These are phyloP conservation scores for Portevinia maculata DNA, from an alignment of 2,888 invertebrate species.

Conservation along the genomic window DNA sequence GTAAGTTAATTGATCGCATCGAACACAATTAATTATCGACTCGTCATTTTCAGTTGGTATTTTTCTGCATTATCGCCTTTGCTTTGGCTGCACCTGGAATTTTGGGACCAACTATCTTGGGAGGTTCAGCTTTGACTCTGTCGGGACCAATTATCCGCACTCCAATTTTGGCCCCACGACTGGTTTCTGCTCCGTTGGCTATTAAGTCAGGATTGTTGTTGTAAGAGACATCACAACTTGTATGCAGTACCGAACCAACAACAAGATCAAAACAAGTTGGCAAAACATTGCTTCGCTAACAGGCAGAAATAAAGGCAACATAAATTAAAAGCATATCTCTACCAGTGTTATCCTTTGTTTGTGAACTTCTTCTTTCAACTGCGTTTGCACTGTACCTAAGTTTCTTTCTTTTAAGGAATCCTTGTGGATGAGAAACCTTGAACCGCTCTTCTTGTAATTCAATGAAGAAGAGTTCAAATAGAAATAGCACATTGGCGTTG, in stretches of 20 bases:
- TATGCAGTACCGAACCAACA: not conserved
- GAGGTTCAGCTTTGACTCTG: conserved; percentile 34
- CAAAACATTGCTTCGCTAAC: conserved; percentile 37
- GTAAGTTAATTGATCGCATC: conserved; percentile 70
- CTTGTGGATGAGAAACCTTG: no score
- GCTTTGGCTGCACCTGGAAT: conserved; percentile 57
- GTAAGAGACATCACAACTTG: not conserved
- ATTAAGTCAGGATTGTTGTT: conserved; percentile 52
- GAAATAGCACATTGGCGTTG: no score
- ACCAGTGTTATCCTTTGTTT: not conserved
- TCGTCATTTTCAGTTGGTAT: conserved; percentile 83
- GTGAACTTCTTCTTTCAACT: not conserved
- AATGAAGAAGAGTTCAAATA: no score
- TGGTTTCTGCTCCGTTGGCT: conserved; percentile 36
- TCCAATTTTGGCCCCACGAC: conserved; percentile 52
- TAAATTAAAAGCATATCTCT: conserved; percentile 16
- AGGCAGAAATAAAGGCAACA: conserved; percentile 59
- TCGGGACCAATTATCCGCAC: conserved; percentile 52
- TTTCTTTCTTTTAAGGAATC: no score
- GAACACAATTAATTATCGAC: no score
- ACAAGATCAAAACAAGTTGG: conserved; percentile 15
- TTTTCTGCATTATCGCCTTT: conserved; percentile 80
- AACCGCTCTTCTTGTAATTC: no score
- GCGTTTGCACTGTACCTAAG: no score
- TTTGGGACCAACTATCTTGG: conserved; percentile 40